Evolutionary conservation across 2,113 vertebrate species (phyloP), one percentile per base, ranked within the genome.

Genomic region (Chrysemys picta): DNA sequence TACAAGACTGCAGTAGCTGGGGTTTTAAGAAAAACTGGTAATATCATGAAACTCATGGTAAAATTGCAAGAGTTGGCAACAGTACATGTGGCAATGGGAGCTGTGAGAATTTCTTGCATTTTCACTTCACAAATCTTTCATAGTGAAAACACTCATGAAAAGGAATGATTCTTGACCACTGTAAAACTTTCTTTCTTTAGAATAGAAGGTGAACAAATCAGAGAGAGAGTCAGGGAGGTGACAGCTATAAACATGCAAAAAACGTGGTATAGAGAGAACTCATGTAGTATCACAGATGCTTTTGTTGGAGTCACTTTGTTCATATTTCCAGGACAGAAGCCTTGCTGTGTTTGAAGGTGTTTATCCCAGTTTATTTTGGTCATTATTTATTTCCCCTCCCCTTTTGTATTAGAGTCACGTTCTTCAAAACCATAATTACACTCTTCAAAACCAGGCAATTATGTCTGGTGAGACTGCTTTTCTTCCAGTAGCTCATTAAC

Each of bases 371-470:
- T 94, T 94, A 69, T 72, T 80, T 56, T 29, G 54, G 84, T 93
- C 86, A 76, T 59, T 90, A 72, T n/a, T 82, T 89, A 91, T 96
- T 96, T 83, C 83, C 85, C 92, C 81, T 76, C 24, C 24, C 25
- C 75, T 27, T 27, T 47, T 8, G 47, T 38, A 72, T 72, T 72
- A 38, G n/a, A 38, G 12, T 78, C 25, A 78, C 11, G 24, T 45
- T 47, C 75, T 27, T 84, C 92, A 91, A 89, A 82, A 91, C 79
- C 52, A 45, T 5, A 72, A 27, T 87, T 12, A 47, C 22, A 69
- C 85, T 91, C 80, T 14, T 72, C 65, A 85, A 95, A 94, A 93
- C n/a, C 5, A 91, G 89, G 11, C 21, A 80, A 16, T 84, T 56
- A 50, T 54, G 27, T 42, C 42, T 85, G 22, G n/a, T 47, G 94